These are phyloP conservation scores for Odocoileus hemionus DNA, from an alignment of 2,113 vertebrate genomes.

Conservation along the genomic window DNA sequence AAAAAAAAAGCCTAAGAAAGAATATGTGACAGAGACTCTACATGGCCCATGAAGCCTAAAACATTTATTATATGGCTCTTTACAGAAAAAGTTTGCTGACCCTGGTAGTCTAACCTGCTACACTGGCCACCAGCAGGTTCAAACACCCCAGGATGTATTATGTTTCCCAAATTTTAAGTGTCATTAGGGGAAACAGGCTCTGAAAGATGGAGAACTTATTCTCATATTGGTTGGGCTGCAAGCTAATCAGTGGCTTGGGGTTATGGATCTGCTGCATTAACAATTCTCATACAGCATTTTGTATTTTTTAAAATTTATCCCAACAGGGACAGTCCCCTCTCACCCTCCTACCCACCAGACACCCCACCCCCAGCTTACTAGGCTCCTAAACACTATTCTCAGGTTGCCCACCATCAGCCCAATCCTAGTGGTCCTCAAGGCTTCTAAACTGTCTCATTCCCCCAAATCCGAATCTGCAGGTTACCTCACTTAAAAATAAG, in stretches of 20 bases:
- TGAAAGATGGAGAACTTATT: background rate
- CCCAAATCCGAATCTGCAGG: conserved; percentile 13
- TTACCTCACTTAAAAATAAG: conserved; percentile 15
- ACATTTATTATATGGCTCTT: background rate
- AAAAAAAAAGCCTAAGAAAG: background rate
- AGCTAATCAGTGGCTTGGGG: background rate
- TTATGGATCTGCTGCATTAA: background rate
- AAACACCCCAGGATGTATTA: background rate
- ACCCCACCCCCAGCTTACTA: background rate
- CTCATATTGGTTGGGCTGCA: background rate
- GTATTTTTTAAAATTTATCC: background rate
- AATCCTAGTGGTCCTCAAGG: background rate
- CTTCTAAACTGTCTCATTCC: background rate
- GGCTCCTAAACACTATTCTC: background rate
- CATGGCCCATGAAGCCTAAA: background rate
- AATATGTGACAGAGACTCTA: background rate
- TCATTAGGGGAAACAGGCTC: background rate
- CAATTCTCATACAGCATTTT: background rate
- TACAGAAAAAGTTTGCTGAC: background rate
- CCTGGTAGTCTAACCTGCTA: background rate
- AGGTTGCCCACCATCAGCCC: background rate
- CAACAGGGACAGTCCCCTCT: background rate
- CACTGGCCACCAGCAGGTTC: background rate
- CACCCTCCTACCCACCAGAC: background rate
- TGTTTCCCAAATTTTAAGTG: background rate